phyloP scores from a whole-genome alignment of 2,797 vertebrate species.

The Muscicapa striata region DNA sequence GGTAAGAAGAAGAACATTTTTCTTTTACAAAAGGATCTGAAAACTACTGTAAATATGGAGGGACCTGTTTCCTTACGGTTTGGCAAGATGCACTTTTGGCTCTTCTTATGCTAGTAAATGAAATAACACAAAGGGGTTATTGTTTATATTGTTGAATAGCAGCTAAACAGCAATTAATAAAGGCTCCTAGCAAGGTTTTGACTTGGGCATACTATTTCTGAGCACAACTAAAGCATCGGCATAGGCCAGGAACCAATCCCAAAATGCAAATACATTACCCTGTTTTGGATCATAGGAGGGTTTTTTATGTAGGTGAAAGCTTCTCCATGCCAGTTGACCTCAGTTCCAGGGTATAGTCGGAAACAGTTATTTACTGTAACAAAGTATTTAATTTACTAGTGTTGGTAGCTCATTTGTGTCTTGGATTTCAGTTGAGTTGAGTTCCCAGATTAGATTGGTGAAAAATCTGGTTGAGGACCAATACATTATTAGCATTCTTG shows the following conservation, averaged over 20 bases:
- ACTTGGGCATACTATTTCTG: neutral
- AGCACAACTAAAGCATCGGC: neutral
- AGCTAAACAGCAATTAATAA: neutral
- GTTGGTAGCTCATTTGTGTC: conserved; percentile 6
- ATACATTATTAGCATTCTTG: neutral
- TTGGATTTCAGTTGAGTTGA: neutral
- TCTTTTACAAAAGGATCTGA: neutral
- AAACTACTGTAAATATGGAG: neutral
- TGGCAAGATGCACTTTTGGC: neutral
- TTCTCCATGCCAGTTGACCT: conserved; percentile 4
- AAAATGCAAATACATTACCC: neutral
- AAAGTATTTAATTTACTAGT: conserved; percentile 35
- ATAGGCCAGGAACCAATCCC: neutral
- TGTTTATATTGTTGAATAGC: neutral
- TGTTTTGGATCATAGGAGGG: neutral
- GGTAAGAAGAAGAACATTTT: neutral
- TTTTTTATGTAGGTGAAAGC: neutral
- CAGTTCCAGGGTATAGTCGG: neutral
- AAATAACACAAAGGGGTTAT: neutral
- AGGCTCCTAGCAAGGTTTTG: neutral
- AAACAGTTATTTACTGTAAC: conserved; percentile 44
- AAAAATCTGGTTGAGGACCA: neutral
- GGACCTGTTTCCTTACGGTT: neutral
- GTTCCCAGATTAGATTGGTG: neutral
- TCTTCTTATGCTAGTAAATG: neutral